Evolutionary conservation across 2,888 invertebrate species (phyloP).

Genomic region (Drosophila fulvimacula): DNA sequence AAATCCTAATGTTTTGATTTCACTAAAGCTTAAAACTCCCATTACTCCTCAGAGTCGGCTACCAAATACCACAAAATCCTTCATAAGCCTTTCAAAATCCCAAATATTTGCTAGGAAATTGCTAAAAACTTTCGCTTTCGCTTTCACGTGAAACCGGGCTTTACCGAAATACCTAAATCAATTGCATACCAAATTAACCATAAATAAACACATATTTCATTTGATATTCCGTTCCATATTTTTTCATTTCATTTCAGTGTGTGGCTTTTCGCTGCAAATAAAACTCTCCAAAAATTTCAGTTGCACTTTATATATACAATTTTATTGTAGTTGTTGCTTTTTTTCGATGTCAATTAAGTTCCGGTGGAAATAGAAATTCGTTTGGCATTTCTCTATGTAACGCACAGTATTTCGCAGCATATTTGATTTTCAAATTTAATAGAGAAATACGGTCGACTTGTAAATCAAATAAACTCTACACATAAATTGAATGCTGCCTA

Average conservation of each 20-base stretch:
- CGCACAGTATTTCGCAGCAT: conserved; percentile 3
- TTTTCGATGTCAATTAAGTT: conserved; percentile 25
- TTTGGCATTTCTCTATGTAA: conserved; percentile 5
- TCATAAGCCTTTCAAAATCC: not conserved
- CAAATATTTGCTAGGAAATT: not conserved
- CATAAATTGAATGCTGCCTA: conserved; percentile 5
- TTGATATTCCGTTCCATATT: not conserved
- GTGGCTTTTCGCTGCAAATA: conserved; percentile 6
- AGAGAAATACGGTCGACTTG: not conserved
- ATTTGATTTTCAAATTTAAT: not conserved
- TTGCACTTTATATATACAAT: conserved; percentile 11
- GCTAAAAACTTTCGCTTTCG: not conserved
- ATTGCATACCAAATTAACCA: conserved; percentile 14
- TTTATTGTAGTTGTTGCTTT: not conserved
- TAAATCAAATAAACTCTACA: conserved; percentile 11
- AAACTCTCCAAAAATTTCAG: conserved; percentile 10
- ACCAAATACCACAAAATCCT: not conserved
- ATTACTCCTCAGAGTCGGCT: not conserved
- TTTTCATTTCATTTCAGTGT: not conserved
- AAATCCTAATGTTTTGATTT: too few species aligned
- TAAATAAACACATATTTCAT: conserved; percentile 22
- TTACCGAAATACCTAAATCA: not conserved
- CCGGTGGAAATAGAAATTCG: conserved; percentile 5
- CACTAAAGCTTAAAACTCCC: not conserved
- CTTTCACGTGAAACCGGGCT: not conserved